Evolutionary conservation across 2,888 invertebrate genomes (phyloP), one percentile per base, ranked within the genome.

Genomic region (Spisula solida): DNA sequence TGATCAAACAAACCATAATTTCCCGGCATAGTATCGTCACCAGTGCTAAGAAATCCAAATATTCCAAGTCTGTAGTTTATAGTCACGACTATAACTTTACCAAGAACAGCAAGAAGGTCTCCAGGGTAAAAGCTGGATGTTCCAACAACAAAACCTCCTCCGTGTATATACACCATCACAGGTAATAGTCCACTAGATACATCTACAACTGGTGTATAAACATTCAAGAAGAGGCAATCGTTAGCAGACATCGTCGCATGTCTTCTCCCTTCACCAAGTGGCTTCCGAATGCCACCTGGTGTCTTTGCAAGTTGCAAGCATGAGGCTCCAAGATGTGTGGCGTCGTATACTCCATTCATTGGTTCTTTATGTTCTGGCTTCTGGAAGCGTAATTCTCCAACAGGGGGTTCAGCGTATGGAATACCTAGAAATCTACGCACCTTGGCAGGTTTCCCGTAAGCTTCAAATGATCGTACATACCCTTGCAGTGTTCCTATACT

Each of bases 1-100:
- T 99, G 99, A 97, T 99, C 99, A 98, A 98, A 98, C 25, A 99
- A 97, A 0, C 97, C 99, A 97, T 98, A 98, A 97, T 99, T 99
- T 8, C 98, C 98, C 0, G 98, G 98, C 0, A 98, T 98, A 94
- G 98, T 98, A 93, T 94, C 92, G 94, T 98, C 98, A 85, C 98
- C 98, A 95, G 99, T 97, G 97, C 98, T 99, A 85, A 99, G 97
- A 97, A 99, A 99, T 48, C 99, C 99, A 96, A 99, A 99, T 0
- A 99, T 98, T 18, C 99, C 99, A 41, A 93, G 98, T 88, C 99
- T 98, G 97, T 99, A 99, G 96, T 99, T 98, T 98, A 99, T 98
- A 47, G 99, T 98, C 89, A 98, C 99, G n/a, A 99, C 98, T 95
- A 99, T 98, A 86, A 98, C 98, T 97, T 99, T 98, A 96, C 98